These are phyloP conservation scores for Ctenosaura bakeri DNA, from an alignment of 2,797 vertebrate genomes.

Conservation along the genomic window DNA sequence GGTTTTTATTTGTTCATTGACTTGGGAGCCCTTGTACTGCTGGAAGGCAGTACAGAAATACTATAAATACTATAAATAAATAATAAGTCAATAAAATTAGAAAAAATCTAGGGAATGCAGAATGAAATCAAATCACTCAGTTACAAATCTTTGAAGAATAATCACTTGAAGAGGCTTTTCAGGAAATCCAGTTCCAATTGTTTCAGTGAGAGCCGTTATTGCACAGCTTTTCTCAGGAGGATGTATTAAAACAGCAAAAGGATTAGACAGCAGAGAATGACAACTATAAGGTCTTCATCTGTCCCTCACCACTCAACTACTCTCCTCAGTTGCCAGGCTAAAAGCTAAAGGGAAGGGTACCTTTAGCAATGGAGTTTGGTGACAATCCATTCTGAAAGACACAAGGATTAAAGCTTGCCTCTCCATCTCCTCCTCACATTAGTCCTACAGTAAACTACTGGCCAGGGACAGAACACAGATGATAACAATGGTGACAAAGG, in stretches of 20 bases:
- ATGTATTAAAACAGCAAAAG: background rate
- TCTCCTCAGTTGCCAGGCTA: background rate
- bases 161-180: background rate
- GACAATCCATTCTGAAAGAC: background rate
- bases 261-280: background rate
- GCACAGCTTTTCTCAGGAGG: constrained; percentile 5
- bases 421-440: background rate
- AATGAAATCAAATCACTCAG: background rate
- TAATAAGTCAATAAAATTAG: too few relatives aligned
- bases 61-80: too few relatives aligned
- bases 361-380: background rate
- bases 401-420: background rate
- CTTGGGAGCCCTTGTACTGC: too few relatives aligned
- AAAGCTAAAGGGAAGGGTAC: background rate
- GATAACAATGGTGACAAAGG: too few relatives aligned
- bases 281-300: background rate
- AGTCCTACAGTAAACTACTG: background rate
- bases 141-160: constrained; percentile 24
- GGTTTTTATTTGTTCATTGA: too few relatives aligned
- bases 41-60: too few relatives aligned
- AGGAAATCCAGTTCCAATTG: background rate
- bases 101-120: background rate
- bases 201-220: background rate
- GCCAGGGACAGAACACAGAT: background rate
- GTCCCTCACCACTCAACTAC: background rate